phyloP scores from a whole-genome alignment of 2,888 invertebrate species.

The Cryptosula pallasiana region DNA sequence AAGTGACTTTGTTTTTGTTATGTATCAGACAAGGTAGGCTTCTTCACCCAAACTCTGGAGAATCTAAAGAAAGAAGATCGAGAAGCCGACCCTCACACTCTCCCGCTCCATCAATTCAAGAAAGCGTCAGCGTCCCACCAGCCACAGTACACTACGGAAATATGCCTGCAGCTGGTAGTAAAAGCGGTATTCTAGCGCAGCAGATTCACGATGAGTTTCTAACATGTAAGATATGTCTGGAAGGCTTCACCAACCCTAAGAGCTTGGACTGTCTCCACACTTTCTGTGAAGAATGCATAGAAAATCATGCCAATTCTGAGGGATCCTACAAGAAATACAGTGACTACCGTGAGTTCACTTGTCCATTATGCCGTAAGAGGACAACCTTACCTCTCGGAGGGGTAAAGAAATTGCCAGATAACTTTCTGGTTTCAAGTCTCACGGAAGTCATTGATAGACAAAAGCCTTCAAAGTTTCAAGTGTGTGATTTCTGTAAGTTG shows the following conservation, averaged over 20 bases:
- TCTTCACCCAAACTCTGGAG: not conserved
- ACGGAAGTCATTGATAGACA: constrained; percentile 41
- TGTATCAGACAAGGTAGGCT: not conserved
- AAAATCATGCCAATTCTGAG: constrained; percentile 52
- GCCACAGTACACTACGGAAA: not conserved
- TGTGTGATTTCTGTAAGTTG: constrained; percentile 53
- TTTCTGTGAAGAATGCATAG: constrained; percentile 53
- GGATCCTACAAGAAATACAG: constrained; percentile 52
- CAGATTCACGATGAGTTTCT: constrained; percentile 54
- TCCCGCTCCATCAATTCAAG: not conserved
- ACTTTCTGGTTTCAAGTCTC: constrained; percentile 48
- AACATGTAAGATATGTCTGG: constrained; percentile 54
- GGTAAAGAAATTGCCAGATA: constrained; percentile 47
- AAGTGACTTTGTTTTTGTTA: not conserved
- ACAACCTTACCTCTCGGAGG: constrained; percentile 50
- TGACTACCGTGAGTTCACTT: constrained; percentile 45
- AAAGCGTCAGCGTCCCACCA: not conserved
- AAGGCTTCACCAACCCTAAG: constrained; percentile 52
- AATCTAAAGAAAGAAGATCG: not conserved
- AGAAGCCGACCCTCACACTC: not conserved
- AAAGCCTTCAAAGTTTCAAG: constrained; percentile 37
- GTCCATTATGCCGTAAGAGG: constrained; percentile 49
- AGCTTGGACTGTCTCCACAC: constrained; percentile 53
- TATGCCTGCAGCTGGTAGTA: not conserved
- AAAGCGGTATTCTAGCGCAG: constrained; percentile 39